Conservation (phyloP, 2,888 invertebrate species). For the Clitarchus hookeri region DNA sequence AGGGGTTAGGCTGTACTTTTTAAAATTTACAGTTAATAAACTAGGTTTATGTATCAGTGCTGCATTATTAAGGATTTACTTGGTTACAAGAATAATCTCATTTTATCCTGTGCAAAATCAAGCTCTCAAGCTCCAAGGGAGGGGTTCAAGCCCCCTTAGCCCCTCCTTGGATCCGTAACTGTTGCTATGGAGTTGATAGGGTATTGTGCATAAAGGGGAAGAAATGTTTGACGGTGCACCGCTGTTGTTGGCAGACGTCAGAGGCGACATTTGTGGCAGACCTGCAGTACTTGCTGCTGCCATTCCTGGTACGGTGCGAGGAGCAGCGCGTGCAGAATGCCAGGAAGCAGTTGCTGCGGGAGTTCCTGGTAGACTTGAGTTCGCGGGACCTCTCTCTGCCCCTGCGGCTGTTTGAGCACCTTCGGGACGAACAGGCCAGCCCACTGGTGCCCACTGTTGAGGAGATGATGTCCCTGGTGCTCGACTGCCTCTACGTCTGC, state of each 20-base stretch:
- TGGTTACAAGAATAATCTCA: too few relatives aligned
- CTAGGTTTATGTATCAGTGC: too few relatives aligned
- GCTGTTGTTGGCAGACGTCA: conserved; percentile 53
- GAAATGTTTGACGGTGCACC: too few relatives aligned
- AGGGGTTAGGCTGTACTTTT: too few relatives aligned
- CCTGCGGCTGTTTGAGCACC: conserved; percentile 57
- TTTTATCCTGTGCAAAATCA: too few relatives aligned
- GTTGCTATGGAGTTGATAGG: too few relatives aligned
- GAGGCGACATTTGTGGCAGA: conserved; percentile 66
- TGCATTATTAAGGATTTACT: too few relatives aligned
- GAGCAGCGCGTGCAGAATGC: conserved; percentile 55
- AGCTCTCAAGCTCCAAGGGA: too few relatives aligned
- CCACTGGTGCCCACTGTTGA: conserved; percentile 61
- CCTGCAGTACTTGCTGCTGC: conserved; percentile 65
- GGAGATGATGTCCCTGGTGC: conserved; percentile 64
- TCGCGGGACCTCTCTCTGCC: conserved; percentile 56
- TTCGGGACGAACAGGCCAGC: conserved; percentile 52
- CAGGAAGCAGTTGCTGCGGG: conserved; percentile 45
- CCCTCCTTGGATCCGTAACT: too few relatives aligned
- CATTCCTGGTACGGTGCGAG: conserved; percentile 66
- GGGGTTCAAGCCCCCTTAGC: too few relatives aligned
- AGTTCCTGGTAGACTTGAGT: conserved; percentile 59
- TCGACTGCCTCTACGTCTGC: conserved; percentile 71
- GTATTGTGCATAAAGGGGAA: too few relatives aligned
- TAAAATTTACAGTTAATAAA: too few relatives aligned